Evolutionary conservation across 92 coral and sea anemone genomes (phyloP).

Genomic region (Porites rus): DNA sequence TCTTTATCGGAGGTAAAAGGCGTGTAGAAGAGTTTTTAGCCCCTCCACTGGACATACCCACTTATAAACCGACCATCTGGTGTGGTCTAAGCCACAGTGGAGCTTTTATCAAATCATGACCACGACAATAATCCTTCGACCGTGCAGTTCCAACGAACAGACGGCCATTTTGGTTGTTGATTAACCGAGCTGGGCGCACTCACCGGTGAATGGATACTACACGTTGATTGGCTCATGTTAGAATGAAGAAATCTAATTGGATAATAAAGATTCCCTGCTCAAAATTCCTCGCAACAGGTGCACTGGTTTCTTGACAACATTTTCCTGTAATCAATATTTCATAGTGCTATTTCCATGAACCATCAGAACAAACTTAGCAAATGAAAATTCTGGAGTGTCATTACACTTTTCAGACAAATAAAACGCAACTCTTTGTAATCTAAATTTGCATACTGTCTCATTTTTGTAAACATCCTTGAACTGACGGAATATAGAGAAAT

Average conservation of each 20-base stretch:
- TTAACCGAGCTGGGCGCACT: conserved; percentile 36
- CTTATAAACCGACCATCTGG: conserved; percentile 27
- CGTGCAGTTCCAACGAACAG: neutral
- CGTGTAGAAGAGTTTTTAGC: conserved; percentile 73
- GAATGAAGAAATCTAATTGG: conserved; percentile 58
- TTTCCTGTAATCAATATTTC: conserved; percentile 48
- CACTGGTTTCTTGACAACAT: conserved; percentile 32
- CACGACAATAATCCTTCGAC: neutral
- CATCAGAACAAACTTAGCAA: neutral
- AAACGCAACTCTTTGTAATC: neutral
- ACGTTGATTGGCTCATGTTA: conserved; percentile 57
- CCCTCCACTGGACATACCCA: conserved; percentile 83
- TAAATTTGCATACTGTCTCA: neutral
- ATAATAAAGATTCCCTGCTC: conserved; percentile 2
- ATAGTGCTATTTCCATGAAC: neutral
- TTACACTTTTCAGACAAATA: neutral
- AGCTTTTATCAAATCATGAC: neutral
- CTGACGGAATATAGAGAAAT: too few species aligned
- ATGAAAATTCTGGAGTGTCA: neutral
- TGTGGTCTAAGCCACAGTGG: neutral
- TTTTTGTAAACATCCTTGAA: neutral
- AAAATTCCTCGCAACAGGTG: conserved; percentile 60
- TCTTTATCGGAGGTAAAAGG: conserved; percentile 92
- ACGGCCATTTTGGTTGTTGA: conserved; percentile 67
- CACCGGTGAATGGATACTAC: conserved; percentile 48